A percentile compares a stretch with the other conserved stretches of the same genome.
Evolutionary conservation across 1,140 invertebrate species (phyloP).

Genomic region (Doryteuthis pealeii): DNA sequence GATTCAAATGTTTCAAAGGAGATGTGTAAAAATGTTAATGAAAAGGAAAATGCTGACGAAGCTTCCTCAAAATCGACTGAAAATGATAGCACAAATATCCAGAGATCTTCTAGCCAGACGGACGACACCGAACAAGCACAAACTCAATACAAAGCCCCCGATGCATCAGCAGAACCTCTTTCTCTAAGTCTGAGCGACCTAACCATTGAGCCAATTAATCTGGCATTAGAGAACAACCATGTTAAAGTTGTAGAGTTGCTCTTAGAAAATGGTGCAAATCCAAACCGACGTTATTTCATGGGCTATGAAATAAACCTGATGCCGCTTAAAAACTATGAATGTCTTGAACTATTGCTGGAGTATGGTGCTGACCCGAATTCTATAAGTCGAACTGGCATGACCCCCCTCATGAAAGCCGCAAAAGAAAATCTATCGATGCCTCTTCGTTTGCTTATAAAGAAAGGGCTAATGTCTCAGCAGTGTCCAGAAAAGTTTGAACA

Average conservation of each 20-base stretch:
- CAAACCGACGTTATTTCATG: conserved; percentile 73
- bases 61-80: background rate
- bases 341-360: conserved; percentile 76
- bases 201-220: conserved; percentile 51
- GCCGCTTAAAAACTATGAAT: conserved; percentile 71
- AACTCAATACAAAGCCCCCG: background rate
- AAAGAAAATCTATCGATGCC: conserved; percentile 45
- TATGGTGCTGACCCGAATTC: conserved; percentile 85
- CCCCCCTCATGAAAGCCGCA: conserved; percentile 74
- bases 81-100: background rate
- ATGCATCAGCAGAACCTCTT: conserved; percentile 51
- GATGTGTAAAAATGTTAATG: background rate
- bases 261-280: conserved; percentile 72
- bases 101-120: background rate
- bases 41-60: background rate
- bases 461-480: conserved; percentile 72
- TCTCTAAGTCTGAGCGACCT: conserved; percentile 37
- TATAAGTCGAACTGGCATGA: conserved; percentile 72
- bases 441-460: conserved; percentile 78
- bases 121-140: background rate
- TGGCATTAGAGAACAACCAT: conserved; percentile 82
- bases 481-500: conserved; percentile 50
- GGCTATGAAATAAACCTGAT: conserved; percentile 87
- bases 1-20: background rate
- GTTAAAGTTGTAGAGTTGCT: conserved; percentile 69